Evolutionary conservation across 2,113 vertebrate species (phyloP), one percentile per base, ranked within the genome.

Genomic region (Crocuta crocuta): DNA sequence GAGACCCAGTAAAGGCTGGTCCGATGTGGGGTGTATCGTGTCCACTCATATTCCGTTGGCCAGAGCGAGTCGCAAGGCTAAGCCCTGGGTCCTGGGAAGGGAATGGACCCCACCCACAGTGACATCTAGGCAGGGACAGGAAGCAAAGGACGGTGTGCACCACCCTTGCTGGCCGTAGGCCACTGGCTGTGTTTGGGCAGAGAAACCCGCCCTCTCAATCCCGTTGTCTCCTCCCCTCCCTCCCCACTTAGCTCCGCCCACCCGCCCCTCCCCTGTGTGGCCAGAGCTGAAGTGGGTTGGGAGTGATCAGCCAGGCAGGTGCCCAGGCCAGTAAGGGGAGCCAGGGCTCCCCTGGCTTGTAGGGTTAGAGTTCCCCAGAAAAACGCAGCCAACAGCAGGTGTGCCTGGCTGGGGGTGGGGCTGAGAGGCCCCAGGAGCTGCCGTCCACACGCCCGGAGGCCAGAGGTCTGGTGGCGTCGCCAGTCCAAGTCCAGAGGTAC

Each of bases 1-100:
- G 31, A 5, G 0, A 35, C 35, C 35, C 35, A 35, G 15, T 35
- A 58, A 39, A 78, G 19, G 45, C 58, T 39, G 48, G 15, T 28
- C 23, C 17, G 3, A 0, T 0, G 3, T 0, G 1, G 15, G 2
- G 0, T 33, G 10, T n/a, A 4, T 23, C 17, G 12, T 43, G 1
- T 74, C 84, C 53, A 48, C n/a, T 82, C 19, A 19, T 23, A 10
- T 4, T 33, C 50, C 84, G 19, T 21, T 39, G 48, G 48, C 68
- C 71, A 63, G n/a, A 61, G 15, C 31, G n/a, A 11, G 11, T 53
- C 39, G 26, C 7, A 0, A 11, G 71, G 43, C 39, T 58, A 7
- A 58, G 35, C 68, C 35, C 21, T 2, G 35, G 15, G 28, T 45
- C 66, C 53, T 17, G 0, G 1, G 35, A 45, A 1, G 12, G 9